phyloP scores from a whole-genome alignment of 2,113 vertebrate genomes.

The Burhinus bistriatus region DNA sequence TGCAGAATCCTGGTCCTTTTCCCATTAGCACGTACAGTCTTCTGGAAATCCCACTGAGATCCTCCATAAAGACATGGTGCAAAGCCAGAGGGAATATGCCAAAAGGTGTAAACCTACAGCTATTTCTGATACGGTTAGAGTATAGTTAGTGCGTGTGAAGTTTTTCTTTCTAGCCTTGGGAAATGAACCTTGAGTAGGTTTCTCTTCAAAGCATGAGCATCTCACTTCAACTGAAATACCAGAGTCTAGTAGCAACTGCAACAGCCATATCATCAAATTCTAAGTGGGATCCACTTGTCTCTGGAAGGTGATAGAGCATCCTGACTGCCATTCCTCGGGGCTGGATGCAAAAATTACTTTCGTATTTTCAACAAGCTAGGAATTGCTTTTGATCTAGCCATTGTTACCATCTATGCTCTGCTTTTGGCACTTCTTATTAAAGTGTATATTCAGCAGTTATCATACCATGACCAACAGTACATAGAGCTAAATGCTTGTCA shows the following conservation, averaged over 20 bases:
- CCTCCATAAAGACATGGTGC: not conserved
- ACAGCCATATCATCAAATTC: not conserved
- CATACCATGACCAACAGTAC: not conserved
- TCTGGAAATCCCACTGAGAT: not conserved
- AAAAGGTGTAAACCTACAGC: not conserved
- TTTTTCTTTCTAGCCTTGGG: not conserved
- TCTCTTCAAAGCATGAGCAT: not conserved
- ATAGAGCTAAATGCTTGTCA: not conserved
- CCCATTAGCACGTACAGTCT: not conserved
- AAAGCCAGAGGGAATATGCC: not conserved
- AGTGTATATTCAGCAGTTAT: not conserved
- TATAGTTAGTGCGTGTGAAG: not conserved
- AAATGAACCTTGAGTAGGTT: not conserved
- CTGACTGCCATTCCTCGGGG: not conserved
- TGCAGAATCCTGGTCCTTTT: not conserved
- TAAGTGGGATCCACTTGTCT: not conserved
- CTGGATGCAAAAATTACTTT: not conserved
- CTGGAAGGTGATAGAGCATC: not conserved
- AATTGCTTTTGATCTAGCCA: not conserved
- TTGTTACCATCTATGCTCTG: not conserved
- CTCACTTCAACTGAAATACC: not conserved
- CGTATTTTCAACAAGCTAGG: not conserved
- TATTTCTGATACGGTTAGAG: not conserved
- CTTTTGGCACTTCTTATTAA: not conserved
- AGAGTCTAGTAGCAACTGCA: not conserved